Conservation (phyloP, 2,113 vertebrate genomes). For the Sprattus sprattus region DNA sequence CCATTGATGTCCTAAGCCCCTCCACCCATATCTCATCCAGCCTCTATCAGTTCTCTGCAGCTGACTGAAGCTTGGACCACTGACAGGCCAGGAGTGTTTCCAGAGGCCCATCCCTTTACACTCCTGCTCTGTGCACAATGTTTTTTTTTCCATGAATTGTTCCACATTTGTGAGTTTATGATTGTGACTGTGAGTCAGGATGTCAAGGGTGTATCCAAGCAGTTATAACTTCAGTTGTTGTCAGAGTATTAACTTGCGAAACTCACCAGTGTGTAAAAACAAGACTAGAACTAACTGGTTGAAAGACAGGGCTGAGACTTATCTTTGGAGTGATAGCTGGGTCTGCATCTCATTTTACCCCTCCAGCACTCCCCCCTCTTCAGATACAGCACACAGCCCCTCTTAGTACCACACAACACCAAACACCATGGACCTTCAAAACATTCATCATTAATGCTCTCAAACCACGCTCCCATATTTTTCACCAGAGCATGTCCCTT, state of each 20-base stretch:
- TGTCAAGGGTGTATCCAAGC: neutral
- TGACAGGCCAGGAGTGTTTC: slow-evolving; percentile 16
- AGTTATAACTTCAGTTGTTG: neutral
- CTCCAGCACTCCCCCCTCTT: neutral
- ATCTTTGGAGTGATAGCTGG: slow-evolving; percentile 21
- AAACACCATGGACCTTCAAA: slow-evolving; percentile 19
- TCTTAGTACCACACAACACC: slow-evolving; percentile 16
- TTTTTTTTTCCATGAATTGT: neutral
- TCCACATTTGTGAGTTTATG: neutral
- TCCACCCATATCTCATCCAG: slow-evolving; percentile 25
- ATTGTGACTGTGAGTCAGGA: neutral
- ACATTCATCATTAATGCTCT: neutral
- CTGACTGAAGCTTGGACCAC: slow-evolving; percentile 23
- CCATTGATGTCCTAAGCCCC: slow-evolving; percentile 28
- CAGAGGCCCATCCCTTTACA: neutral
- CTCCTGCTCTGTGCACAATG: neutral
- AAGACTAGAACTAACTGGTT: neutral
- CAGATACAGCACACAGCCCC: slow-evolving; percentile 8
- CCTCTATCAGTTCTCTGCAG: slow-evolving; percentile 28
- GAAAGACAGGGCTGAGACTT: neutral
- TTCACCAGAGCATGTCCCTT: neutral
- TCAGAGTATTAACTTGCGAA: neutral
- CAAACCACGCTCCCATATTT: slow-evolving; percentile 31
- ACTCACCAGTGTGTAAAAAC: neutral
- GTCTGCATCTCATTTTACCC: slow-evolving; percentile 1